A percentile compares a stretch with the other conserved stretches of the same genome.
These are phyloP conservation scores for Trichonephila clavipes DNA, from an alignment of 1,140 invertebrate genomes.

Conservation along the genomic window DNA sequence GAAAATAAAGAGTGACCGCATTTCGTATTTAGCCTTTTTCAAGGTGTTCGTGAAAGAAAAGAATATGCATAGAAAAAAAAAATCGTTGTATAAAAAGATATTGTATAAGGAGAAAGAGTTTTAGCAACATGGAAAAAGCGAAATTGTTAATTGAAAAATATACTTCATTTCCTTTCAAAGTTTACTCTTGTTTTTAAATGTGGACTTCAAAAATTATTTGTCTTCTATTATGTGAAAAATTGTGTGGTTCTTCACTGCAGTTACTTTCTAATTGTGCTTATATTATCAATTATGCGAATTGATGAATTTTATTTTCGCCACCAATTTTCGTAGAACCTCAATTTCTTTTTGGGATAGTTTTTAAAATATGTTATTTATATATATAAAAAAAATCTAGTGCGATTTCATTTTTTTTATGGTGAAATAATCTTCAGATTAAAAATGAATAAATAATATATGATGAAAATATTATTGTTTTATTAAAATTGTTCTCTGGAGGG, in stretches of 20 bases:
- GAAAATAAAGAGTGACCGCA: conserved; percentile 25
- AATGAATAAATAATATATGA: too few relatives aligned
- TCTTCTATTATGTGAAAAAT: not conserved
- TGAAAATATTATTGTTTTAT: too few relatives aligned
- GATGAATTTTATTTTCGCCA: too few relatives aligned
- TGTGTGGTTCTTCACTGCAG: not conserved
- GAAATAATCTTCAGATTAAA: too few relatives aligned
- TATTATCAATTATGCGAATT: not conserved
- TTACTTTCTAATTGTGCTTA: not conserved
- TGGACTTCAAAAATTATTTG: not conserved
- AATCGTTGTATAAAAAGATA: not conserved
- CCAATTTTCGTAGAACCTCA: too few relatives aligned
- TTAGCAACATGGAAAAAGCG: not conserved
- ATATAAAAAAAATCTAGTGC: too few relatives aligned
- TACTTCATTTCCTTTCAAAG: too few relatives aligned
- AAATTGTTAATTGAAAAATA: not conserved
- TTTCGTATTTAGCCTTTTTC: not conserved
- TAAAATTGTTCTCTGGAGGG: too few relatives aligned
- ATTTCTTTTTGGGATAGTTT: too few relatives aligned
- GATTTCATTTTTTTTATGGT: too few relatives aligned
- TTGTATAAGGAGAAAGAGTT: not conserved
- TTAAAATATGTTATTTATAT: too few relatives aligned
- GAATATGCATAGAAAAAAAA: not conserved
- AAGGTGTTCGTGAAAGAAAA: not conserved
- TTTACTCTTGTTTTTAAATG: not conserved